Conservation (phyloP, 2,888 invertebrate genomes). For the Stictocephala bisonia region DNA sequence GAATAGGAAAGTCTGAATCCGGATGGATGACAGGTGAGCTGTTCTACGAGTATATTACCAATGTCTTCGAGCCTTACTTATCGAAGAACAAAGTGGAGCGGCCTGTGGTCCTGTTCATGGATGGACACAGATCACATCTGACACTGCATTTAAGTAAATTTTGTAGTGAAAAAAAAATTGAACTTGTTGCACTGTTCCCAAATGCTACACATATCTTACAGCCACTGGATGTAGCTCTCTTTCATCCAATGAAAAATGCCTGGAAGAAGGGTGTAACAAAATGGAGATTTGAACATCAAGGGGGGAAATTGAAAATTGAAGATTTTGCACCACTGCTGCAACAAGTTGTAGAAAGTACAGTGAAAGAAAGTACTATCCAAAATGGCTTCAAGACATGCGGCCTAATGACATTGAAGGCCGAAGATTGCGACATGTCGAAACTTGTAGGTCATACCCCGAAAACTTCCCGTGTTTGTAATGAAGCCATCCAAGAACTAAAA, state of each 20-base stretch:
- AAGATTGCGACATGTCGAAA: slow-evolving; percentile 16
- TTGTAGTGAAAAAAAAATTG: slow-evolving; percentile 36
- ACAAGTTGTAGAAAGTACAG: slow-evolving; percentile 2
- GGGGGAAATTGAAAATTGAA: slow-evolving; percentile 12
- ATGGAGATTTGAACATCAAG: slow-evolving; percentile 23
- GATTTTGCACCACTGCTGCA: slow-evolving; percentile 35
- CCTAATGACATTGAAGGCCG: background rate
- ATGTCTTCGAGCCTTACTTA: slow-evolving; percentile 63
- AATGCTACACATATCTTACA: slow-evolving; percentile 50
- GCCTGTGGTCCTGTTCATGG: slow-evolving; percentile 63
- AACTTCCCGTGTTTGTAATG: too few relatives aligned
- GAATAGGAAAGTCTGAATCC: slow-evolving; percentile 63
- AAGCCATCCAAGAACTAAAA: background rate
- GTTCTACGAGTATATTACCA: slow-evolving; percentile 64
- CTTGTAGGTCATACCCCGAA: too few relatives aligned
- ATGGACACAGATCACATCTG: slow-evolving; percentile 63
- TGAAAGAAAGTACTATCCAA: slow-evolving; percentile 6
- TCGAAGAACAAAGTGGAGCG: slow-evolving; percentile 59
- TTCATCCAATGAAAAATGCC: slow-evolving; percentile 43
- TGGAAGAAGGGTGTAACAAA: slow-evolving; percentile 39
- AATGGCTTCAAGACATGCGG: slow-evolving; percentile 10
- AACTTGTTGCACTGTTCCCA: slow-evolving; percentile 42
- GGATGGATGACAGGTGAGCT: slow-evolving; percentile 65
- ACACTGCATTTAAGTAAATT: slow-evolving; percentile 39
- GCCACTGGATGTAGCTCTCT: slow-evolving; percentile 49